Base-by-base conservation (phyloP, 2,113 vertebrate species). In the Lepidothrix coronata region DNA sequence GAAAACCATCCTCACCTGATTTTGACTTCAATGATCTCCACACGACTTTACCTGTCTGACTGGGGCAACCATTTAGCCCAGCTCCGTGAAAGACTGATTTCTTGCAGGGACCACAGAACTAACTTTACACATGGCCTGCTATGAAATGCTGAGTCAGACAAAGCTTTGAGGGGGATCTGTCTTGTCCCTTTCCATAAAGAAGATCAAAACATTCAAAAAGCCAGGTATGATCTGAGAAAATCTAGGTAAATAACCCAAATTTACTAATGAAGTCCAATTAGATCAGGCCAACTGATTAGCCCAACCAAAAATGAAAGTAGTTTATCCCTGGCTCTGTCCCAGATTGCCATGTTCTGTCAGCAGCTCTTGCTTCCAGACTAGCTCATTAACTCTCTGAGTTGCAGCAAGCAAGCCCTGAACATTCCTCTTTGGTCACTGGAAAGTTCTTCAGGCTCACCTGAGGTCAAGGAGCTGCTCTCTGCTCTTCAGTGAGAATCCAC, bases 1-100 rank as follows among this genome's bases (percentile, higher is more conserved):
- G 0, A 62, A 81, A 85, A 14, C 22, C 20, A 70, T 28, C 4
- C 11, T 82, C 4, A 1, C 1, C 11, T 51, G 27, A 14, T 68
- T 88, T 91, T 93, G 8, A 57, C 10, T 75, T 59, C 25, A 35
- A 30, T 31, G 23, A 63, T 78, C 30, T 62, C 39, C 7, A 22
- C 58, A 74, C 81, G 30, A 77, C 37, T 66, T 70, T 37, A 46
- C 4, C 20, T 52, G 19, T 44, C 57, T 78, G 51, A 62, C 2
- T 49, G 14, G 16, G 16, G 7, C 59, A 66, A 39, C 21, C 44
- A 25, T 58, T 72, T 63, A 75, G 28, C 28, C 8, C 24, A 85
- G 14, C 41, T 80, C n/a, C 30, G 28, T 37, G 65, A 39, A 84
- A 89, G 73, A 70, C 8, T 55, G 41, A 61, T 54, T 81, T 11